Base-by-base conservation (phyloP, 2,113 vertebrate genomes). In the Lutjanus erythropterus region DNA sequence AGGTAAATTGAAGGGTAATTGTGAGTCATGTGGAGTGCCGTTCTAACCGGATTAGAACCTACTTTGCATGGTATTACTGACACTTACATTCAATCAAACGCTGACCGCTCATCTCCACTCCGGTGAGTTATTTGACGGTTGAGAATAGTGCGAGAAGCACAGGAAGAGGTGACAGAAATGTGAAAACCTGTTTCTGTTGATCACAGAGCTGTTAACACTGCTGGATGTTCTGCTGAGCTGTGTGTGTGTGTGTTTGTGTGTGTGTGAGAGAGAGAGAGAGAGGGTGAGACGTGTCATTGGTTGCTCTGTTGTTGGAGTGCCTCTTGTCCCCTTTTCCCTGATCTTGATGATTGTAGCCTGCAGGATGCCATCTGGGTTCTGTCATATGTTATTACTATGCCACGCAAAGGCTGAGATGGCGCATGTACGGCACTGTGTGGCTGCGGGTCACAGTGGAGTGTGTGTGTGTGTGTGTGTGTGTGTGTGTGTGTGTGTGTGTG, bases 291-390 rank as follows among this genome's bases (percentile, higher is more conserved):
- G 58, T 60, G 42, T 44, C 62, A 71, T 71, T 75, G 83, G 69
- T 33, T 82, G 56, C 61, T 74, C 61, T 46, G 74, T 79, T 70
- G 64, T 76, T 59, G 56, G 37, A 71, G 33, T 60, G 59, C 68
- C 72, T 75, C 79, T 84, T 29, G 9, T 77, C 47, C 70, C 15
- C 41, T 81, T n/a, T 80, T 65, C 56, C 69, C 68, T 73, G 68
- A 72, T 83, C 75, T 75, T 90, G 78, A 83, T 73, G 78, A 81
- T 71, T 71, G 82, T 82, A 75, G 84, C 91, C 92, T 80, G 47
- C 65, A 88, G 89, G 90, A 62, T 50, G 81, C 89, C 90, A 94
- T 92, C 91, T 94, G 90, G 76, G 74, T 78, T 86, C 89, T 91
- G 90, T 93, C 91, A 90, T 82, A 81, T 90, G 80, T 75, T 80